phyloP scores from a whole-genome alignment of 1,140 invertebrate species.

The Drosophila pachea region DNA sequence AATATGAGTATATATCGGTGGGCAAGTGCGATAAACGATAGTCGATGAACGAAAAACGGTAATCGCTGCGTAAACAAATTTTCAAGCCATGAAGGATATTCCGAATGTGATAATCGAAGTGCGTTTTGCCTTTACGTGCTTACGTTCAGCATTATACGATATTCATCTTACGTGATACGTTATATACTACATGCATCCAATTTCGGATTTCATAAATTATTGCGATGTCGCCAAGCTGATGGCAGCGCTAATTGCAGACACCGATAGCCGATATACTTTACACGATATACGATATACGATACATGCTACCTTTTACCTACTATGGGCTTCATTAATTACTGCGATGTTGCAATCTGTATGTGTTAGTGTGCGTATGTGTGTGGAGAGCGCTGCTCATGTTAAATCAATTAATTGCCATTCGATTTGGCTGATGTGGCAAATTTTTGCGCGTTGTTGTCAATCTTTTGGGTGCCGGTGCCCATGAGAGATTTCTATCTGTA shows the following conservation, averaged over 20 bases:
- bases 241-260: conserved; percentile 27
- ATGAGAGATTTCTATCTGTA: conserved; percentile 31
- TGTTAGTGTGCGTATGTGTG: conserved; percentile 23
- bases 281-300: conserved; percentile 1
- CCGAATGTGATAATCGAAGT: no score
- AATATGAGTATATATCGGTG: no score
- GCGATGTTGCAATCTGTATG: conserved; percentile 18
- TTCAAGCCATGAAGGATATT: no score
- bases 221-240: conserved; percentile 1
- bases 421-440: conserved; percentile 42
- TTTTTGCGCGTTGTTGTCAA: conserved; percentile 31
- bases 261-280: conserved; percentile 17
- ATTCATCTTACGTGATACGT: no score
- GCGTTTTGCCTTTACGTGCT: no score
- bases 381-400: conserved; percentile 25
- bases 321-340: conserved; percentile 28
- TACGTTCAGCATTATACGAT: no score
- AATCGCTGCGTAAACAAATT: no score
- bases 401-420: conserved; percentile 46
- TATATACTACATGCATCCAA: no score
- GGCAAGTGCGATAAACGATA: no score
- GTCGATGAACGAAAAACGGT: no score
- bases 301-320: conserved; percentile 1
- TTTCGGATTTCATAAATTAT: conserved; percentile 1
- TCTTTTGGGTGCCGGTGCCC: conserved; percentile 34